Evolutionary conservation across 2,113 vertebrate genomes (phyloP).

Genomic region (Anolis carolinensis): DNA sequence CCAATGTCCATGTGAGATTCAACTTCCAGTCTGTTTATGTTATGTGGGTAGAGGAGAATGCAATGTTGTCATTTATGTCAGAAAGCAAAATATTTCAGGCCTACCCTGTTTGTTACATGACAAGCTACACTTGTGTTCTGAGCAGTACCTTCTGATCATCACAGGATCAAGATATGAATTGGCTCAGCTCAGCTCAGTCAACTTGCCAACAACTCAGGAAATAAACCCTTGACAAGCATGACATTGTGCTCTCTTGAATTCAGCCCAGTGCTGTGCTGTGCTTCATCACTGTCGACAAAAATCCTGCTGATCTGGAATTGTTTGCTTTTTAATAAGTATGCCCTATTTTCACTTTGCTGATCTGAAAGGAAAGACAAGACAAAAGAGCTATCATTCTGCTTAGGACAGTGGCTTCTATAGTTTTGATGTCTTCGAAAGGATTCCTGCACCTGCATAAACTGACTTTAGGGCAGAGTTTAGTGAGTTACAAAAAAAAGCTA

Average conservation of each 20-base stretch:
- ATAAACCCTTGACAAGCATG: conserved; percentile 24
- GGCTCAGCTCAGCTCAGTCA: conserved; percentile 33
- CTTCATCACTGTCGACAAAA: conserved; percentile 45
- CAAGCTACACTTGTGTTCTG: conserved; percentile 9
- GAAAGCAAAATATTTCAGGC: background rate
- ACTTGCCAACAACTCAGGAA: conserved; percentile 13
- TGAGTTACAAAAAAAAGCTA: background rate
- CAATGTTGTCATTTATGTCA: background rate
- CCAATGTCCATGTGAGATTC: no score
- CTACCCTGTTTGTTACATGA: background rate
- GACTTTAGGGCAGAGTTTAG: background rate
- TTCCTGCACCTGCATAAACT: background rate
- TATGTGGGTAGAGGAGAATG: background rate
- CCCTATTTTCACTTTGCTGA: conserved; percentile 27
- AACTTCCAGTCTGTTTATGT: no score
- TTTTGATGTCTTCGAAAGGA: background rate
- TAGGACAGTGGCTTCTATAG: conserved; percentile 2
- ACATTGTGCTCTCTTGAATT: conserved; percentile 9
- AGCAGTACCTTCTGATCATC: background rate
- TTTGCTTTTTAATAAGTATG: conserved; percentile 30
- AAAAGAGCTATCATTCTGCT: conserved; percentile 24
- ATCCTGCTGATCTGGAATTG: background rate
- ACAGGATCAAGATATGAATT: conserved; percentile 27
- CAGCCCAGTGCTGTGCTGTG: background rate
- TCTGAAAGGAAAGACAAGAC: conserved; percentile 42